These are phyloP conservation scores for Nannoperca australis DNA, from an alignment of 2,797 vertebrate species.

Conservation along the genomic window DNA sequence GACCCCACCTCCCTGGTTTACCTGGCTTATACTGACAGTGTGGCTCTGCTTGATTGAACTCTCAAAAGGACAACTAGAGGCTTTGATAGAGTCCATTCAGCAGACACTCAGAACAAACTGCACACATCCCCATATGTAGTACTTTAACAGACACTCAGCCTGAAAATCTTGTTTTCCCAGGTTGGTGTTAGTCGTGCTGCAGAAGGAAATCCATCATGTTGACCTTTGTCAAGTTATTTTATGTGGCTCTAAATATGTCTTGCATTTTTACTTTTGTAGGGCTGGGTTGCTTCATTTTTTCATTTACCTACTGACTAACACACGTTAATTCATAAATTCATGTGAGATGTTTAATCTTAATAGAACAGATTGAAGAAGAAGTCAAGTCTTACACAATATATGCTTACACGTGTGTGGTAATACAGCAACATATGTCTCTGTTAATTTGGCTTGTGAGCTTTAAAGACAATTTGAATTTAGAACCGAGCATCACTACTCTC, in stretches of 20 bases:
- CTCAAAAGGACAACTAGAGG: constrained; percentile 57
- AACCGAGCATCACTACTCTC: constrained; percentile 17
- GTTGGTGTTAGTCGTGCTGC: constrained; percentile 54
- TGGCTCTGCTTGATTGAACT: constrained; percentile 64
- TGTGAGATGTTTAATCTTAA: neutral
- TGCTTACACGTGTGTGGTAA: neutral
- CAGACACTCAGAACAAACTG: constrained; percentile 49
- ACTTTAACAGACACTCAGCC: constrained; percentile 54
- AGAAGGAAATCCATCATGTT: constrained; percentile 65
- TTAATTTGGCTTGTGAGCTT: constrained; percentile 29
- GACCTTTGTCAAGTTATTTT: constrained; percentile 52
- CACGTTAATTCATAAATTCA: constrained; percentile 1
- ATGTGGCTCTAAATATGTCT: constrained; percentile 58
- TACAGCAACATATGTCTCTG: constrained; percentile 3
- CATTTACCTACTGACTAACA: neutral
- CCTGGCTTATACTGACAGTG: constrained; percentile 48
- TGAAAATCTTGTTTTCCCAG: constrained; percentile 69
- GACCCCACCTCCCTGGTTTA: constrained; percentile 47
- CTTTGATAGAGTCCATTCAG: constrained; percentile 64
- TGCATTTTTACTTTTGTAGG: constrained; percentile 30
- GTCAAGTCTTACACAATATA: neutral
- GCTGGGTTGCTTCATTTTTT: constrained; percentile 7
- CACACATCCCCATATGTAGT: constrained; percentile 43
- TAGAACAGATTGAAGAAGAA: neutral
- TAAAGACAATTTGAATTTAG: constrained; percentile 17